These are phyloP conservation scores for Melieria omissa DNA, from an alignment of 2,888 invertebrate species.

Conservation along the genomic window DNA sequence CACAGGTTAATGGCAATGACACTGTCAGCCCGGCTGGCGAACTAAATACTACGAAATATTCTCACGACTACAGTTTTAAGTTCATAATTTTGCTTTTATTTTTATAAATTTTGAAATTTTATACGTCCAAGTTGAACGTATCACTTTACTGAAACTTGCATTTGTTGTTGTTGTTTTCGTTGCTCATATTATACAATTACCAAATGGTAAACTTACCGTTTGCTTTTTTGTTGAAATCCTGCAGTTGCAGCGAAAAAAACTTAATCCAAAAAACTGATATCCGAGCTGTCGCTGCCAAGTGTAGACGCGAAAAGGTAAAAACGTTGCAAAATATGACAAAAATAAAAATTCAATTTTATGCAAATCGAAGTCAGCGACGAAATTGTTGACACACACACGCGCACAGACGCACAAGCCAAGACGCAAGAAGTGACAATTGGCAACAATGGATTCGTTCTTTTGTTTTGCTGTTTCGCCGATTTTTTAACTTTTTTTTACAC, in stretches of 20 bases:
- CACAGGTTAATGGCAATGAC: no score
- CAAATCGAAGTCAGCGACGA: constrained; percentile 16
- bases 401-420: background rate
- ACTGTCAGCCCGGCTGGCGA: no score
- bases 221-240: no score
- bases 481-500: no score
- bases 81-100: no score
- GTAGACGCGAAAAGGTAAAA: constrained; percentile 17
- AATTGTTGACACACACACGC: background rate
- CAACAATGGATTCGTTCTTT: no score
- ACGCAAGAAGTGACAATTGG: background rate
- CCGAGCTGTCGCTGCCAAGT: constrained; percentile 12
- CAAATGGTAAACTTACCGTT: background rate
- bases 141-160: no score
- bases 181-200: background rate
- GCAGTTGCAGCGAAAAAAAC: background rate
- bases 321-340: background rate
- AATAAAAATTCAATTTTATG: background rate
- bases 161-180: constrained; percentile 6
- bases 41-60: no score
- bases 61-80: no score
- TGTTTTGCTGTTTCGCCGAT: no score
- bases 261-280: background rate
- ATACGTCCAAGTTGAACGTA: no score
- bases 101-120: no score